Conservation (phyloP, 2,797 vertebrate species). For the Gambelia wislizenii region DNA sequence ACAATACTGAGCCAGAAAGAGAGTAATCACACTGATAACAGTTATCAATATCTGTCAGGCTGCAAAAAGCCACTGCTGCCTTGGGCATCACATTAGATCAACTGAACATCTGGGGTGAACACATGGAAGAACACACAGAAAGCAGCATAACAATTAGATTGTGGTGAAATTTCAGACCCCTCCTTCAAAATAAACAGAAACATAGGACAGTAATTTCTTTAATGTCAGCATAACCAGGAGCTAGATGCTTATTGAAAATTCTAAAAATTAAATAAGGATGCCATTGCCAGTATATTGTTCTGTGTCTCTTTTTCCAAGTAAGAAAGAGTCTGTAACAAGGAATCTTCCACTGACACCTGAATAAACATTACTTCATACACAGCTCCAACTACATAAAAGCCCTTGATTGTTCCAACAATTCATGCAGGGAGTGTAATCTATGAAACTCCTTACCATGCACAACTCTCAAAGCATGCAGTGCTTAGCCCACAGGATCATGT, state of each 20-base stretch:
- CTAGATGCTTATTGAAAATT: conserved; percentile 34
- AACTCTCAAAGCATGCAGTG: not conserved
- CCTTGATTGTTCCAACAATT: not conserved
- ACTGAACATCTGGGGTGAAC: conserved; percentile 62
- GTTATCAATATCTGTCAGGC: conserved; percentile 54
- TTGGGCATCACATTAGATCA: conserved; percentile 63
- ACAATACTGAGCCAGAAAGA: conserved; percentile 35
- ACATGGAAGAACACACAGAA: conserved; percentile 56
- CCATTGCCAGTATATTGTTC: not conserved
- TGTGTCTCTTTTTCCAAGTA: not conserved
- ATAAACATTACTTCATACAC: conserved; percentile 3
- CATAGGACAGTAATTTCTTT: conserved; percentile 4
- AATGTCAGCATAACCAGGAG: conserved; percentile 26
- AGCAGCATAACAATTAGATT: conserved; percentile 57
- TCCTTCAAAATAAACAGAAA: conserved; percentile 48
- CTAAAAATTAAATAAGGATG: conserved; percentile 37
- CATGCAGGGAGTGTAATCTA: not conserved
- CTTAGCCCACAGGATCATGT: not conserved
- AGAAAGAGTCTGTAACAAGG: not conserved
- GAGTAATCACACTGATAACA: conserved; percentile 14
- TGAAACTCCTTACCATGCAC: not conserved
- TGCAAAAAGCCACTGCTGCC: conserved; percentile 16
- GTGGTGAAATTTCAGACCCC: conserved; percentile 43
- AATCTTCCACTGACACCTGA: not conserved
- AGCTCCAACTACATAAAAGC: not conserved